A percentile compares a stretch with the other conserved stretches of the same genome.
These are phyloP conservation scores for Lamellibrachia satsuma DNA, from an alignment of 2,888 invertebrate genomes.

Conservation along the genomic window DNA sequence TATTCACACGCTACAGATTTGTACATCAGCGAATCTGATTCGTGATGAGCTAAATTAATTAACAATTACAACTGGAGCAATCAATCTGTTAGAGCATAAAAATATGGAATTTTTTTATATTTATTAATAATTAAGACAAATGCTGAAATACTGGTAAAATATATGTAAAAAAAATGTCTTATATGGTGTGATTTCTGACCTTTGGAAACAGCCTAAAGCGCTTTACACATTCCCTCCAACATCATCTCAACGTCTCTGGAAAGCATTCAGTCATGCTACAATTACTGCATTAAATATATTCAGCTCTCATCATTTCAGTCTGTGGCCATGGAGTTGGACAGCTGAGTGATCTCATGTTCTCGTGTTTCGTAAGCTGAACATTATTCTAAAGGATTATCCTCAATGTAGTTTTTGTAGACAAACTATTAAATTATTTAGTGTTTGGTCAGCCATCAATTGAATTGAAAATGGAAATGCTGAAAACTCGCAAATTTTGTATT, in stretches of 20 bases:
- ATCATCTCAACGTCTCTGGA: background rate
- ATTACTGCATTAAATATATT: background rate
- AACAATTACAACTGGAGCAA: no score
- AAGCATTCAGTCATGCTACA: background rate
- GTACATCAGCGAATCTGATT: no score
- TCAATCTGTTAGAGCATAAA: background rate
- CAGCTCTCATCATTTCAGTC: background rate
- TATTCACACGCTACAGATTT: no score
- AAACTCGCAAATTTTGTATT: no score
- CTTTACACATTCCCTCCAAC: background rate
- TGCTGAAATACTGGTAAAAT: background rate
- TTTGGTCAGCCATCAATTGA: no score
- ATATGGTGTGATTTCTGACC: background rate
- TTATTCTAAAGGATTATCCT: background rate
- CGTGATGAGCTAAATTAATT: no score
- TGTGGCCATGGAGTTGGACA: background rate
- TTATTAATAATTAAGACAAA: background rate
- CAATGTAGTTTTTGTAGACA: no score
- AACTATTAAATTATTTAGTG: no score
- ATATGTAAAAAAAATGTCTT: background rate
- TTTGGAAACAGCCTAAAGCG: background rate
- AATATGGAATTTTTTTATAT: background rate
- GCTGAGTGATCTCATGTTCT: background rate
- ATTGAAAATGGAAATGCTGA: no score
- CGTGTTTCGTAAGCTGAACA: background rate